Conservation (phyloP, 1,140 invertebrate species). For the Zaprionus kolodkinae region DNA sequence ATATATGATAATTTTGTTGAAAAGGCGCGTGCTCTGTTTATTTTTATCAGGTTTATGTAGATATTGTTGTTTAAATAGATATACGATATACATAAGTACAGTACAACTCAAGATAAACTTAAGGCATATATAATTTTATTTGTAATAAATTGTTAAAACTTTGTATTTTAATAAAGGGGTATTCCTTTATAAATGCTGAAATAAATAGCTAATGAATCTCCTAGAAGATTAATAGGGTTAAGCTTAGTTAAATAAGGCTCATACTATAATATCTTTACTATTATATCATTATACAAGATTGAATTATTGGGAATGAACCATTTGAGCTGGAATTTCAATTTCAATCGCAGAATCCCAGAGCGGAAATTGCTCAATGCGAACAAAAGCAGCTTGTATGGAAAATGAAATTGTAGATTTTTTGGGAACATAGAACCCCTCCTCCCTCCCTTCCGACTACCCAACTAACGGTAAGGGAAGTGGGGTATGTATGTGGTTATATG, state of each 20-base stretch:
- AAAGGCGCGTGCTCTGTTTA: background rate
- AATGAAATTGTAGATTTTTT: constrained; percentile 42
- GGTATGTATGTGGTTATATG: no score
- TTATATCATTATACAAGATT: background rate
- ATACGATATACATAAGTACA: no score
- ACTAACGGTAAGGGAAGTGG: background rate
- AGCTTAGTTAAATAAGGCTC: no score
- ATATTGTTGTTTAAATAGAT: background rate
- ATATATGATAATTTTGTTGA: no score
- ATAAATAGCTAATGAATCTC: no score
- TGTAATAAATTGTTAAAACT: no score
- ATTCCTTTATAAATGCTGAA: no score
- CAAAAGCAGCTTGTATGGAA: constrained; percentile 28
- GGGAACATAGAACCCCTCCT: no score
- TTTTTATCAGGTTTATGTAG: background rate
- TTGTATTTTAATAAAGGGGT: no score
- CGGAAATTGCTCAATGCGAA: constrained; percentile 34
- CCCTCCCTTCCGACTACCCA: background rate
- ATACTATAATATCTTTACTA: background rate
- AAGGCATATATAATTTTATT: background rate
- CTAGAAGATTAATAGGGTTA: no score
- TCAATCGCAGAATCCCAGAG: background rate
- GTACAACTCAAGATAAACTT: background rate
- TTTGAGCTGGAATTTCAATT: background rate
- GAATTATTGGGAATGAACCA: background rate